Evolutionary conservation across 2,113 vertebrate species (phyloP), one percentile per base, ranked within the genome.

Genomic region (Lagopus leucura): DNA sequence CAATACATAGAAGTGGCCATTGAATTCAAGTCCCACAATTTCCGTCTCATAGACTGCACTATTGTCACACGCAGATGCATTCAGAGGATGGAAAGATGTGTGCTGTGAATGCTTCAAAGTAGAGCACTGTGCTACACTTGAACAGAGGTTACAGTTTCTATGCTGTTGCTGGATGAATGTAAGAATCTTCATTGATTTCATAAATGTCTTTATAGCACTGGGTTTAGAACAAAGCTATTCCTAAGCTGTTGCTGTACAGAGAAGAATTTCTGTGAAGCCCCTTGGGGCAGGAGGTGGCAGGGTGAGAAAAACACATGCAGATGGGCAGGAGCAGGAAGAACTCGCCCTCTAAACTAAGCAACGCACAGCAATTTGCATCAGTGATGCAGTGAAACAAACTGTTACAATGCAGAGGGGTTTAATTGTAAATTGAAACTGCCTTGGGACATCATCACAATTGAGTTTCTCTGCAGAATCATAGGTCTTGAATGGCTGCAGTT

Each of bases 381-480:
- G 58, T 40, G 65, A 70, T 83, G 76, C 89, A 22, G 40, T 28
- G 66, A 64, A 86, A 70, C 91, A 86, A 75, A 24, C 48, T 50
- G 48, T 50, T 50, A 50, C 48, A 24, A 50, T 24, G 24, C 21
- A 50, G 48, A 50, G 22, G 48, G 48, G 48, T 88, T 86, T 79
- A 69, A 88, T 71, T 83, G 91, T 77, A 93, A 94, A 92, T 89
- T 89, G 89, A 67, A 94, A 88, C 72, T 77, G 86, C 95, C 89
- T 83, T 93, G 93, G 81, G 87, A 87, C 86, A 80, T 84, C 71
- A 16, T 7, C 65, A 82, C 84, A 48, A 74, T 58, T 43, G 91
- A 90, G 42, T 20, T 73, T 74, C 67, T 73, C 66, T 61, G 73
- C 85, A 40, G 73, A 89, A 52, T 83, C 75, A 3, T 7, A 60